Evolutionary conservation across 2,888 invertebrate genomes (phyloP).

Genomic region (Tridacna gigas): DNA sequence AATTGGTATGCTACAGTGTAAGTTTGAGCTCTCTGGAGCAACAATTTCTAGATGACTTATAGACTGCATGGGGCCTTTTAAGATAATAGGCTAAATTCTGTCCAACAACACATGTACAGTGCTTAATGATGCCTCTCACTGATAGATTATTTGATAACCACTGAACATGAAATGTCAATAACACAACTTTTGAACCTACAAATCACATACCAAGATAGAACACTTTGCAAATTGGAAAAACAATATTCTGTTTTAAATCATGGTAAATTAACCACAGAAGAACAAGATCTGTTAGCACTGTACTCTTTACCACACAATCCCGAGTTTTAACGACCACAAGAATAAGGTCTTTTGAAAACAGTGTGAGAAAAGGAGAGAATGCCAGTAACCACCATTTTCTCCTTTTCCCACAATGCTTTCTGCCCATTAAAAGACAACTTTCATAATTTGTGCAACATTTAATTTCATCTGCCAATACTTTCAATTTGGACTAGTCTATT

Average conservation of each 20-base stretch:
- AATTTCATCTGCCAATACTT: neutral
- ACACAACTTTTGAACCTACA: neutral
- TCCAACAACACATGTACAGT: too few species aligned
- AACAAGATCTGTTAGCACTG: too few species aligned
- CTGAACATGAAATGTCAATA: constrained; percentile 5
- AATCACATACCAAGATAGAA: neutral
- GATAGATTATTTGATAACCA: neutral
- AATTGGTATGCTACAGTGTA: too few species aligned
- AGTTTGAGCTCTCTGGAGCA: too few species aligned
- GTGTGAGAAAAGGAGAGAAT: neutral
- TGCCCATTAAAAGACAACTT: neutral
- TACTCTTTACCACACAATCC: too few species aligned
- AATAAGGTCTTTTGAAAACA: neutral
- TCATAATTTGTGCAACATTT: too few species aligned
- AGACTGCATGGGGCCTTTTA: too few species aligned
- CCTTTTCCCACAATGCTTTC: neutral
- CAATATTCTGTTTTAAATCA: constrained; percentile 1
- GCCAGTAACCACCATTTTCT: neutral
- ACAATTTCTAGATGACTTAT: too few species aligned
- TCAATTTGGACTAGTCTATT: too few species aligned
- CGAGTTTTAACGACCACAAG: too few species aligned
- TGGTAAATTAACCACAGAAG: neutral
- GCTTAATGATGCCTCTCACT: neutral
- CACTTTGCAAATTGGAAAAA: neutral
- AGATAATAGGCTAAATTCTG: too few species aligned